These are phyloP conservation scores for Siniperca chuatsi DNA, from an alignment of 2,113 vertebrate species.

Conservation along the genomic window DNA sequence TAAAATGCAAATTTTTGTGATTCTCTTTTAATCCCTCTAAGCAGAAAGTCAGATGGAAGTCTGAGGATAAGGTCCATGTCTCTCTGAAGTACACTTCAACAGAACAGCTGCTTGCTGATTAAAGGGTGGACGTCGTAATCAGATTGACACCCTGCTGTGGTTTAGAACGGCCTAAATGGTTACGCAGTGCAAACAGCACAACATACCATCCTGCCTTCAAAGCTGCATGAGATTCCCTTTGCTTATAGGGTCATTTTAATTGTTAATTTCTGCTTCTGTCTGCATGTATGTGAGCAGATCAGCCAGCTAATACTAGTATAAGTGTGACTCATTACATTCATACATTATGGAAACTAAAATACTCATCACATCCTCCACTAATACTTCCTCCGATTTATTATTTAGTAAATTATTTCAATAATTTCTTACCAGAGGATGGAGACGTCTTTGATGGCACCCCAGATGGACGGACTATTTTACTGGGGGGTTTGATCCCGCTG, in stretches of 20 bases:
- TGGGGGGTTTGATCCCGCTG: conserved; percentile 94
- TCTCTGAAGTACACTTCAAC: neutral
- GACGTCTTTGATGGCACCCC: conserved; percentile 83
- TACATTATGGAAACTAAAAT: neutral
- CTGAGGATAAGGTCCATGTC: neutral
- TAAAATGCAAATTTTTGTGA: too few relatives aligned
- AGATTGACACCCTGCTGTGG: neutral
- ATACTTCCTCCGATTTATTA: neutral
- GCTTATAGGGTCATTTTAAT: neutral
- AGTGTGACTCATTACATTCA: too few relatives aligned
- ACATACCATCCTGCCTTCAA: neutral
- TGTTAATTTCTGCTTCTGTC: neutral
- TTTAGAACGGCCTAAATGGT: neutral
- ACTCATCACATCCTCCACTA: neutral
- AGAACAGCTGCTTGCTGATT: neutral
- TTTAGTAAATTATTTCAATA: neutral
- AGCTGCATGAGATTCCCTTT: neutral
- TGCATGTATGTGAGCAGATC: neutral
- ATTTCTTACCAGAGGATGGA: conserved; percentile 84
- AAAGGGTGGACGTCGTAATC: neutral
- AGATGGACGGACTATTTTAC: conserved; percentile 90
- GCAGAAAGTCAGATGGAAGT: neutral
- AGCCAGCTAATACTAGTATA: too few relatives aligned
- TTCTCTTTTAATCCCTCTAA: too few relatives aligned
- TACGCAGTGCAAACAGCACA: neutral